These are phyloP conservation scores for Drosophila anomalipes DNA, from an alignment of 2,888 invertebrate genomes.

Conservation along the genomic window DNA sequence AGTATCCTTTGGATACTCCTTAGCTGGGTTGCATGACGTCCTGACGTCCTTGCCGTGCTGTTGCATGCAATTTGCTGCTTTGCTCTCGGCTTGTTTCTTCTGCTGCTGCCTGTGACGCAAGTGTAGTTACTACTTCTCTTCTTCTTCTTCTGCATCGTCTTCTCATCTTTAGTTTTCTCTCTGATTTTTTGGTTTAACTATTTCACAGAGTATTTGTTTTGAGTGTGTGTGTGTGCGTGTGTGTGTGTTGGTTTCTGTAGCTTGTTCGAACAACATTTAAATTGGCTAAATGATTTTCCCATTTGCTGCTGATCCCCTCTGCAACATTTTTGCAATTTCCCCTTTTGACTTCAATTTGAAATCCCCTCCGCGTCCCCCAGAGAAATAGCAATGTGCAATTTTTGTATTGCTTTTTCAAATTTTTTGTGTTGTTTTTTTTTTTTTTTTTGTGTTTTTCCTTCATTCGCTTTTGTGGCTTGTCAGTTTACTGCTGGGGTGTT, in stretches of 20 bases:
- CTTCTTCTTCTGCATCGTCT: background rate
- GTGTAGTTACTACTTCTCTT: slow-evolving; percentile 43
- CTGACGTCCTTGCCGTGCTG: slow-evolving; percentile 48
- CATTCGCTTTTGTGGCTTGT: slow-evolving; percentile 25
- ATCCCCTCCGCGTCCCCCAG: background rate
- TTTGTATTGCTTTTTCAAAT: slow-evolving; percentile 8
- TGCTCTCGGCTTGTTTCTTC: slow-evolving; percentile 22
- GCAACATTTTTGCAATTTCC: background rate
- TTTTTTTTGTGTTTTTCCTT: background rate
- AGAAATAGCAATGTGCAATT: slow-evolving; percentile 21
- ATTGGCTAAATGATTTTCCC: slow-evolving; percentile 72
- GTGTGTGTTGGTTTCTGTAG: slow-evolving; percentile 33
- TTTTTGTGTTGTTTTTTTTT: background rate
- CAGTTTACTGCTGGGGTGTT: slow-evolving; percentile 23
- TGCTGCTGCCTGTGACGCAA: slow-evolving; percentile 37
- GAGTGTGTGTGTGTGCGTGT: slow-evolving; percentile 16
- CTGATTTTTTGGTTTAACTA: slow-evolving; percentile 62
- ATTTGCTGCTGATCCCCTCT: slow-evolving; percentile 38
- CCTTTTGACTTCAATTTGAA: slow-evolving; percentile 2
- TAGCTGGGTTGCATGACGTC: slow-evolving; percentile 30
- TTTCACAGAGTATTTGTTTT: slow-evolving; percentile 34
- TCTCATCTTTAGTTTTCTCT: background rate
- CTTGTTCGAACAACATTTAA: slow-evolving; percentile 74
- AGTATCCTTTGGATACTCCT: slow-evolving; percentile 28
- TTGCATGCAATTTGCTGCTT: slow-evolving; percentile 63